Percentiles rank a stretch among this genome's conserved stretches.
phyloP scores from a whole-genome alignment of 2,888 invertebrate genomes.

The Chaitophorus viminalis region DNA sequence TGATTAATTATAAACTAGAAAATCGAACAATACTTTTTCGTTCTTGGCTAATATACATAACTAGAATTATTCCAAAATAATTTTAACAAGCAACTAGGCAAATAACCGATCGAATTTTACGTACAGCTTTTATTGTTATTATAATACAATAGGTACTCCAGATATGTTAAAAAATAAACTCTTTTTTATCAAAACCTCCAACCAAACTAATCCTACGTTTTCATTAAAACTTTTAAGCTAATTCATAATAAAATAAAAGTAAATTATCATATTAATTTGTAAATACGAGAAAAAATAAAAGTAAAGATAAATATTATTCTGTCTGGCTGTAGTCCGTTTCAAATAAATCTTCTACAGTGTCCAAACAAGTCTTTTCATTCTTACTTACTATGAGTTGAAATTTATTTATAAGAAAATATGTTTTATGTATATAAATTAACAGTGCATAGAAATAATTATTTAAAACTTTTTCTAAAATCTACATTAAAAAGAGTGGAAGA shows the following conservation, averaged over 20 bases:
- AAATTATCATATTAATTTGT: constrained; percentile 28
- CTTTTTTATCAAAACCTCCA: not conserved
- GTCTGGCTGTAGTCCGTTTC: constrained; percentile 45
- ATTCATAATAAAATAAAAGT: not conserved
- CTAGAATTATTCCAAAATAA: not conserved
- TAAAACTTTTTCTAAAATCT: not conserved
- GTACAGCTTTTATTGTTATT: no score
- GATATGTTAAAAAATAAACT: not conserved
- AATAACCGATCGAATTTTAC: not conserved
- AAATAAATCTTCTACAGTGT: constrained; percentile 39
- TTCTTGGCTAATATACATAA: not conserved
- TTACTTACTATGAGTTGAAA: constrained; percentile 14
- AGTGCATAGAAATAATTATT: not conserved
- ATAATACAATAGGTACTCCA: no score
- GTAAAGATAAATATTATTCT: constrained; percentile 20
- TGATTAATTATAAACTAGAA: not conserved
- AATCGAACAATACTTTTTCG: not conserved
- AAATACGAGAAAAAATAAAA: not conserved
- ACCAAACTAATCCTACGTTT: not conserved
- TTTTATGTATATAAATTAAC: not conserved
- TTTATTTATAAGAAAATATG: not conserved
- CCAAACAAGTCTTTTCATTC: constrained; percentile 35
- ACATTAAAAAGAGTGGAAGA: not conserved
- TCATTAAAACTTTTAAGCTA: not conserved
- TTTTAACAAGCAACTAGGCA: not conserved